These are phyloP conservation scores for Patella depressa DNA, from an alignment of 2,888 invertebrate species.

Conservation along the genomic window DNA sequence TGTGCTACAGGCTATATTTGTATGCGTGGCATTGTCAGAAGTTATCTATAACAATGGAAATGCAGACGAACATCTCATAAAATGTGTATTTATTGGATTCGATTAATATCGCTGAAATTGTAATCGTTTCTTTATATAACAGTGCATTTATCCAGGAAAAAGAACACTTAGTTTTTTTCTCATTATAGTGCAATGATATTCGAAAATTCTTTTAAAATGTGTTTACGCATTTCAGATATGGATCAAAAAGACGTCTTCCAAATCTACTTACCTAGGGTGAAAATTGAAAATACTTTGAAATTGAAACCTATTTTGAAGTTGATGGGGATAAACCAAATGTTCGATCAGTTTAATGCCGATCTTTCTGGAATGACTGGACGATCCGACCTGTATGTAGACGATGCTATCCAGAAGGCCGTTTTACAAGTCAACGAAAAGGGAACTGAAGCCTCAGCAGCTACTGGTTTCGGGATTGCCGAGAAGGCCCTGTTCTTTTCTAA, in stretches of 20 bases:
- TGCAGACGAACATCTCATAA: too few relatives aligned
- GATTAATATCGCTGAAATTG: too few relatives aligned
- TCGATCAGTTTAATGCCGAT: slow-evolving; percentile 42
- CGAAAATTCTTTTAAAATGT: too few relatives aligned
- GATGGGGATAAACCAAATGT: slow-evolving; percentile 44
- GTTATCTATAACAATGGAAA: too few relatives aligned
- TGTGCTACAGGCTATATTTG: too few relatives aligned
- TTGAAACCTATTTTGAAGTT: slow-evolving; percentile 33
- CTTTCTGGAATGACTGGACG: slow-evolving; percentile 47
- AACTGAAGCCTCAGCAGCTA: slow-evolving; percentile 54
- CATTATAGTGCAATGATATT: too few relatives aligned
- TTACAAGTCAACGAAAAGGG: slow-evolving; percentile 60
- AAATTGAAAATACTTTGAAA: slow-evolving; percentile 32
- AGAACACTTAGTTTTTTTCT: too few relatives aligned
- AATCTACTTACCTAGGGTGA: slow-evolving; percentile 46
- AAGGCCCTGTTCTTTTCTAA: slow-evolving; percentile 18
- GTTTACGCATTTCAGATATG: neutral
- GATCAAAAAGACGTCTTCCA: slow-evolving; percentile 17
- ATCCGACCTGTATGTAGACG: slow-evolving; percentile 39
- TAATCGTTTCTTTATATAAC: too few relatives aligned
- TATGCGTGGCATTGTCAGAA: too few relatives aligned
- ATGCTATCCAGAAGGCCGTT: slow-evolving; percentile 60
- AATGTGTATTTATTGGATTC: too few relatives aligned
- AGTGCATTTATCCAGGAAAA: too few relatives aligned
- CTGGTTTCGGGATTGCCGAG: slow-evolving; percentile 28